Evolutionary conservation across 2,113 vertebrate genomes (phyloP).

Genomic region (Genyomyrus donnyi): DNA sequence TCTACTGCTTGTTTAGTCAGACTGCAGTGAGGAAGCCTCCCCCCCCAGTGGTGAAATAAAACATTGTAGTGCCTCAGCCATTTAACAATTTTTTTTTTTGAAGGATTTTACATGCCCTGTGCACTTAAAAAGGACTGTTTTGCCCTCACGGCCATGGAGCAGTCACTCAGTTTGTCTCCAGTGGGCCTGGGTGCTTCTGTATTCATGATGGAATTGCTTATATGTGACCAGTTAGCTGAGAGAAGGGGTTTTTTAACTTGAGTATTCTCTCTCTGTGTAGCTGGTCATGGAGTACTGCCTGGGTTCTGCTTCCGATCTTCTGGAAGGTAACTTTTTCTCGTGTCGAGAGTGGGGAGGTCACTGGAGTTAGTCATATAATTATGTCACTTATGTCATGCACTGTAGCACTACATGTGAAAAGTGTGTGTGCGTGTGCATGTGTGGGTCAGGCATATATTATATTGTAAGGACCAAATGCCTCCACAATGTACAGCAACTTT

Average conservation of each 20-base stretch:
- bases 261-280: constrained; percentile 48
- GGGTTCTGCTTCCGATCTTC: constrained; percentile 93
- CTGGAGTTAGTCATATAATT: background rate
- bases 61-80: background rate
- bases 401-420: background rate
- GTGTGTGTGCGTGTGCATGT: background rate
- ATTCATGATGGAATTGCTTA: background rate
- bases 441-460: background rate
- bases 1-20: background rate
- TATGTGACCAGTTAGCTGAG: background rate
- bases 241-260: background rate
- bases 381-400: too few relatives aligned
- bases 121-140: background rate
- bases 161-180: background rate
- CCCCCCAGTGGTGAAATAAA: background rate
- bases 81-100: background rate
- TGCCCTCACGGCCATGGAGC: background rate
- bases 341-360: background rate
- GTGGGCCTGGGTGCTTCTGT: background rate
- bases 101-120: background rate
- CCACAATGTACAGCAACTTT: background rate
- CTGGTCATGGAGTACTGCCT: constrained; percentile 99
- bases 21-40: background rate
- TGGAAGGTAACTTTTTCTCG: constrained; percentile 72
- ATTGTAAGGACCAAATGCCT: background rate